Conservation (phyloP, 1,140 invertebrate genomes). For the Geopemphigus sp. region DNA sequence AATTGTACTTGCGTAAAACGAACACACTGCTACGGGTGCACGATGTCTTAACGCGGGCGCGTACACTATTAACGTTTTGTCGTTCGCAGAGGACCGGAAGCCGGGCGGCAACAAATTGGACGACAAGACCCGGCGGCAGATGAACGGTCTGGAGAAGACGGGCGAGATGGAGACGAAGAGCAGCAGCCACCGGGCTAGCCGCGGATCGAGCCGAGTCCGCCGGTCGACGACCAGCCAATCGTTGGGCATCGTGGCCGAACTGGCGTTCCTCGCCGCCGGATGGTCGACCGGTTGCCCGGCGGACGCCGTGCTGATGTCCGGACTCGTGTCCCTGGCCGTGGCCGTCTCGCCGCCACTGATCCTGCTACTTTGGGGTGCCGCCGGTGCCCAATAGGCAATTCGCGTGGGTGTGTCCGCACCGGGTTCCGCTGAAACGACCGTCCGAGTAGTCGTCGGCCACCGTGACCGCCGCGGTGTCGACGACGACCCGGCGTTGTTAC, state of each 20-base stretch:
- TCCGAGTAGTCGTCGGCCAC: too few species aligned
- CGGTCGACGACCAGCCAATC: background rate
- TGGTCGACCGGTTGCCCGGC: slow-evolving; percentile 12
- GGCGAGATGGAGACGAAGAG: slow-evolving; percentile 34
- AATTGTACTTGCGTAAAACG: too few species aligned
- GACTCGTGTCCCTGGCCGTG: background rate
- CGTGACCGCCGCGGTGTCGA: too few species aligned
- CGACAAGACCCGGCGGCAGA: slow-evolving; percentile 11
- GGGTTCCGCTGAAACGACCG: too few species aligned
- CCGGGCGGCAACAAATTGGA: background rate
- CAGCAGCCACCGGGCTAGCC: slow-evolving; percentile 37
- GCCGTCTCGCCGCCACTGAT: background rate
- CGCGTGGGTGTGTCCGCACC: too few species aligned
- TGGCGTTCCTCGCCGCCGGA: background rate
- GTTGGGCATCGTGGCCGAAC: background rate
- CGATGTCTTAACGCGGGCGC: too few species aligned
- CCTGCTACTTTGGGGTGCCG: background rate
- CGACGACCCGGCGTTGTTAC: too few species aligned
- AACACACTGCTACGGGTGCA: too few species aligned
- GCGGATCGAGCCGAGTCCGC: slow-evolving; percentile 3
- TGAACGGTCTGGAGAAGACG: slow-evolving; percentile 7
- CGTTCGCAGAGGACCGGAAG: background rate
- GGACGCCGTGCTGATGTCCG: background rate
- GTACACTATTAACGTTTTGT: too few species aligned
- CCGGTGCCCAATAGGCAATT: too few species aligned